Evolutionary conservation across 2,888 invertebrate species (phyloP), one percentile per base, ranked within the genome.

Genomic region (Xanthia togata): DNA sequence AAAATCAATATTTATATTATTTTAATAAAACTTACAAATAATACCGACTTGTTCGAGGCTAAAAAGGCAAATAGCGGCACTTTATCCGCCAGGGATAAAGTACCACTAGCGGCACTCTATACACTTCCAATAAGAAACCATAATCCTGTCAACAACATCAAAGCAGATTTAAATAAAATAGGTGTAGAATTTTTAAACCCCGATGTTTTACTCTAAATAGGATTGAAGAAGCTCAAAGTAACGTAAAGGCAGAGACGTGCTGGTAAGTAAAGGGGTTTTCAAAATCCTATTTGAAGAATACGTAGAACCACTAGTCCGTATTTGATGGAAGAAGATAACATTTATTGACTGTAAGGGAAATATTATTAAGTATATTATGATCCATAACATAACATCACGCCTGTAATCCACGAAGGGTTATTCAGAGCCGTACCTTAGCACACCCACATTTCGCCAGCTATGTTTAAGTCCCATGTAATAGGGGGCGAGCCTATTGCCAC

Each of bases 261-360:
- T 12, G 31, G 14, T 23, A 59, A 53, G 57, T 53, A 81, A 70
- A 38, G 38, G 14, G 53, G 14, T 64, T 60, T 31, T 4, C 0
- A 17, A 63, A 38, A 82, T 82, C 57, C 53, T 47, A 82, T 71
- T 80, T 59, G 17, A 82, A 68, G 38, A 76, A 70, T 31, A 57
- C 62, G 14, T 64, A 64, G 59, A 67, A 4, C 23, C 12, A 47
- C 47, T 65, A 31, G 62, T 12, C 2, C 8, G 20, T 44, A 26
- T 59, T 17, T 20, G 0, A 5, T 41, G 11, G 11, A 26, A 26
- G 11, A 41, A 63, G 23, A n/a, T 41, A 17, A 35, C 23, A 20
- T 35, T 35, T 5, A 2, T 35, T 60, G 12, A 23, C 35, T 60
- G 6, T 23, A 35, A 12, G 9, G 23, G 20, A 60, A 23, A 35